These are phyloP conservation scores for Coremacera marginata DNA, from an alignment of 2,888 invertebrate species.

Conservation along the genomic window DNA sequence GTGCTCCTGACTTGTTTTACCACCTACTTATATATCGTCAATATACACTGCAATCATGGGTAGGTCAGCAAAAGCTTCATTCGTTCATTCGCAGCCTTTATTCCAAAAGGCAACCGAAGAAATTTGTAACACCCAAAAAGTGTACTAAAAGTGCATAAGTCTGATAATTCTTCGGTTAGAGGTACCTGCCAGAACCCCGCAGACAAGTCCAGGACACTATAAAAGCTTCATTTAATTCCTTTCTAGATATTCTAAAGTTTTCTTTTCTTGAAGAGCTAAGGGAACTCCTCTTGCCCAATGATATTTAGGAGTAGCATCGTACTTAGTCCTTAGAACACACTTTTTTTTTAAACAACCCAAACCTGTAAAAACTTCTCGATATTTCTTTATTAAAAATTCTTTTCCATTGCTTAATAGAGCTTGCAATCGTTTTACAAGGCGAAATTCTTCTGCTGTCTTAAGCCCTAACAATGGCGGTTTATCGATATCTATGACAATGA, in stretches of 20 bases:
- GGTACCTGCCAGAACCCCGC: background rate
- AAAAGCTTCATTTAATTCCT: background rate
- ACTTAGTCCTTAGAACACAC: background rate
- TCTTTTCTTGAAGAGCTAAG: background rate
- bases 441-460: background rate
- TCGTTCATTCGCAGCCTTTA: background rate
- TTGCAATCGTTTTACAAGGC: background rate
- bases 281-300: background rate
- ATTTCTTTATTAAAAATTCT: background rate
- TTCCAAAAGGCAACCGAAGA: background rate
- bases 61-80: background rate
- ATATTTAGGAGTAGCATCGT: background rate
- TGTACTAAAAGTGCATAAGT: background rate
- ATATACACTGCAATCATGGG: background rate
- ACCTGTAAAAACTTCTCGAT: too few species aligned
- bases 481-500: background rate
- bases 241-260: background rate
- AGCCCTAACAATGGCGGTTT: background rate
- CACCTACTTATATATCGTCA: background rate
- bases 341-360: too few species aligned
- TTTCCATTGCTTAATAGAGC: background rate
- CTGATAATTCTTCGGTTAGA: background rate
- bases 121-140: too few species aligned
- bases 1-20: background rate
- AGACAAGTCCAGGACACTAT: background rate